Evolutionary conservation across 2,888 invertebrate genomes (phyloP).

Genomic region (Platycnemis pennipes): DNA sequence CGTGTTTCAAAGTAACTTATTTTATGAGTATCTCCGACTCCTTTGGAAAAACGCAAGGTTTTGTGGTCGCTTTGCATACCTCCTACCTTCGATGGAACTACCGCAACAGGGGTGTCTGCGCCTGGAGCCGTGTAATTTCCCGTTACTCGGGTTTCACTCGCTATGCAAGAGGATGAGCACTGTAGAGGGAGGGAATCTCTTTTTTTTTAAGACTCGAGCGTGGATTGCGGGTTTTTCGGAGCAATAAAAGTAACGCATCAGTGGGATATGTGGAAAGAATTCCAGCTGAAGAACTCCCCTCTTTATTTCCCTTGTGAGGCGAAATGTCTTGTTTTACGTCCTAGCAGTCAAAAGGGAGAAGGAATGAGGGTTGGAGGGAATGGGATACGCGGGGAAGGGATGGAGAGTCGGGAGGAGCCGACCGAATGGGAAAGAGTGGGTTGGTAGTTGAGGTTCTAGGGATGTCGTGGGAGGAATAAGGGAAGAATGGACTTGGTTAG

Average conservation of each 20-base stretch:
- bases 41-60: background rate
- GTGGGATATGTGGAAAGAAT: slow-evolving; percentile 60
- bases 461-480: background rate
- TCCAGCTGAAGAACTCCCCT: background rate
- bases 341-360: slow-evolving; percentile 44
- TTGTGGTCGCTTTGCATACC: background rate
- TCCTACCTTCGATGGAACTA: background rate
- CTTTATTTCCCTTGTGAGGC: background rate
- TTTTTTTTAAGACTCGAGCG: slow-evolving; percentile 23
- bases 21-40: background rate
- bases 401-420: background rate
- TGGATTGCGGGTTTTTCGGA: slow-evolving; percentile 9
- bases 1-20: no score
- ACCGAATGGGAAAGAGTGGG: background rate
- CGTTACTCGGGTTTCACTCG: background rate
- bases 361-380: background rate
- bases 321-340: slow-evolving; percentile 62
- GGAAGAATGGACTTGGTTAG: background rate
- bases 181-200: background rate
- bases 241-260: slow-evolving; percentile 51
- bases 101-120: background rate
- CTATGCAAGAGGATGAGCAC: background rate
- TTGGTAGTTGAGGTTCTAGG: background rate
- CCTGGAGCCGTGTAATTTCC: background rate
- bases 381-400: background rate